These are phyloP conservation scores for Meloidogyne hapla DNA, from an alignment of 1,140 invertebrate species.

Conservation along the genomic window DNA sequence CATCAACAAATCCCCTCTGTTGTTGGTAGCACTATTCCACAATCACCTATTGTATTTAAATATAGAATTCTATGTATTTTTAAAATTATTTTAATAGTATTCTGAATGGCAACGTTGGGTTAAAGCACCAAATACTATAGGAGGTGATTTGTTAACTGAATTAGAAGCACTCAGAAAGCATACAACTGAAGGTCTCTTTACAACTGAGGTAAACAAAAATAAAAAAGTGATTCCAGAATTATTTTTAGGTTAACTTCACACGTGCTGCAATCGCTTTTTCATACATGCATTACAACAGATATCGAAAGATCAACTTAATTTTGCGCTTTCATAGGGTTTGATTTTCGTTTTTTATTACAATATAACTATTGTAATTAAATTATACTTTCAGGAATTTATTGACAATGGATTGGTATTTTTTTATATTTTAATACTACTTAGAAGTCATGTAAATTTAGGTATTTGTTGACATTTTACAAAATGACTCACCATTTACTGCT, in stretches of 20 bases:
- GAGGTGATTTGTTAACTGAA: conserved; percentile 40
- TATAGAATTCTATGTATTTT: too few relatives aligned
- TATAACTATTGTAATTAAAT: too few relatives aligned
- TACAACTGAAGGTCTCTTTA: conserved; percentile 35
- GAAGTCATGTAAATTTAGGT: conserved; percentile 19
- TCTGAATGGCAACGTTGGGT: conserved; percentile 44
- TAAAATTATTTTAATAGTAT: not conserved
- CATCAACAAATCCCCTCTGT: not conserved
- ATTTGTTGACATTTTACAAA: conserved; percentile 39
- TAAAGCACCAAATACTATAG: conserved; percentile 39
- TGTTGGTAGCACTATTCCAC: conserved; percentile 17
- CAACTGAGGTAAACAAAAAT: conserved; percentile 35
- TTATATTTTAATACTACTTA: not conserved
- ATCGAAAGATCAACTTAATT: conserved; percentile 35
- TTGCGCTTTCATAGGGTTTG: conserved; percentile 38
- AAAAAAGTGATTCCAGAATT: not conserved
- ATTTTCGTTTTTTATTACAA: not conserved
- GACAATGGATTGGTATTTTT: conserved; percentile 39
- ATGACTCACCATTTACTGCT: conserved; percentile 40
- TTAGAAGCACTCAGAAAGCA: conserved; percentile 42
- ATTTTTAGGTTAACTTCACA: conserved; percentile 43
- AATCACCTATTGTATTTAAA: conserved; percentile 29
- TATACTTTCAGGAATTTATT: conserved; percentile 32
- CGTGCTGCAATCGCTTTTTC: conserved; percentile 45
- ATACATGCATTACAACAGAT: conserved; percentile 35